Conservation (phyloP, 2,888 invertebrate species). For the Osedax frankpressi region DNA sequence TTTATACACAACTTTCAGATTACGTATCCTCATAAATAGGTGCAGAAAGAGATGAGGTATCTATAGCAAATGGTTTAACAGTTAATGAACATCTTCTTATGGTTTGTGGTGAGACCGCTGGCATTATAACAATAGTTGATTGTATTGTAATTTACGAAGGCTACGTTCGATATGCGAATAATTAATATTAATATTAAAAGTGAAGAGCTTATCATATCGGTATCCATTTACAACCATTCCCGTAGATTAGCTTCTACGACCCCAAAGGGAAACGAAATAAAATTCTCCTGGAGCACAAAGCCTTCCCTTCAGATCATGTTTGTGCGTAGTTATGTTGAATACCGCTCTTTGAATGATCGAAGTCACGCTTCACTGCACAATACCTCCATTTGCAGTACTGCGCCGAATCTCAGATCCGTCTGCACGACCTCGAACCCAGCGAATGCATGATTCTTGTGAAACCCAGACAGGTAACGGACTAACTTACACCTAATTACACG, state of each 20-base stretch:
- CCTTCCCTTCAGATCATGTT: conserved; percentile 53
- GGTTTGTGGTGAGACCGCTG: conserved; percentile 33
- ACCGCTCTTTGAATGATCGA: too few relatives aligned
- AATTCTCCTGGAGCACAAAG: conserved; percentile 50
- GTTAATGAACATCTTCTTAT: conserved; percentile 52
- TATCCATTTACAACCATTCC: too few relatives aligned
- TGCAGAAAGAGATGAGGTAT: conserved; percentile 44
- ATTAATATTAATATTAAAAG: too few relatives aligned
- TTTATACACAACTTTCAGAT: too few relatives aligned
- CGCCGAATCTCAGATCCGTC: conserved; percentile 49
- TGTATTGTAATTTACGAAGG: too few relatives aligned
- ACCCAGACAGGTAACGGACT: conserved; percentile 48
- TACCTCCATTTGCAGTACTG: conserved; percentile 49
- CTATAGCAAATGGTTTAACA: conserved; percentile 52
- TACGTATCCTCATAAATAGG: conserved; percentile 18
- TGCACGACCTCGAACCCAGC: conserved; percentile 48
- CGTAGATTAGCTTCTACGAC: conserved; percentile 50
- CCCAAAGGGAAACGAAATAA: conserved; percentile 50
- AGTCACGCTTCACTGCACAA: too few relatives aligned
- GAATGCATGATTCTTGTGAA: conserved; percentile 47
- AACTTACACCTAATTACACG: too few relatives aligned
- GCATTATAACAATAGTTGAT: too few relatives aligned
- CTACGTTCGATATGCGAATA: too few relatives aligned
- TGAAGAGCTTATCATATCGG: conserved; percentile 13
- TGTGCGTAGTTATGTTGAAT: too few relatives aligned